phyloP scores from a whole-genome alignment of 2,113 vertebrate species.

The Rhabdornis inornatus region DNA sequence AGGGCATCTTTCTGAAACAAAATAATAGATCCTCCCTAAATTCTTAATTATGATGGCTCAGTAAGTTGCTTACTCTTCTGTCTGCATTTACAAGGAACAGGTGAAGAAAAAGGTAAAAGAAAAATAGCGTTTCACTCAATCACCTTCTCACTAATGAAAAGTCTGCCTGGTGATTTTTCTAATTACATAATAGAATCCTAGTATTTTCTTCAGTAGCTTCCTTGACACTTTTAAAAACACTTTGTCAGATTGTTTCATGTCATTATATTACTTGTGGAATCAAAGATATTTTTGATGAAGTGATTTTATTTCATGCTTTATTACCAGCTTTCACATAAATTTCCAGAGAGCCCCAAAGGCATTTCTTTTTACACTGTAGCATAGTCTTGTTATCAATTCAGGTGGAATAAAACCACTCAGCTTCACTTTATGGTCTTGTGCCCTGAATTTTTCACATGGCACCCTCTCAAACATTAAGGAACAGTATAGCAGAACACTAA shows the following conservation, averaged over 20 bases:
- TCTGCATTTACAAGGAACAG: background rate
- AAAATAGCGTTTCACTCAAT: background rate
- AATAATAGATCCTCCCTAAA: background rate
- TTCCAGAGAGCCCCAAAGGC: background rate
- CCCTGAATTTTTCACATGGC: constrained; percentile 21
- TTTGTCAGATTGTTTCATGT: background rate
- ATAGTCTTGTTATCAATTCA: constrained; percentile 45
- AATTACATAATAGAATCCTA: background rate
- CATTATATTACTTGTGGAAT: background rate
- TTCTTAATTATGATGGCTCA: background rate
- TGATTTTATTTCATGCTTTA: constrained; percentile 46
- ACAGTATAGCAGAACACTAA: background rate
- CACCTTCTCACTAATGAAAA: background rate
- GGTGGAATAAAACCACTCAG: constrained; percentile 57
- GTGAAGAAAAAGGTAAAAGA: background rate
- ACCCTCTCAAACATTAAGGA: background rate
- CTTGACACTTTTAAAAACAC: background rate
- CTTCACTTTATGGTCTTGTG: constrained; percentile 20
- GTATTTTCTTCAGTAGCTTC: background rate
- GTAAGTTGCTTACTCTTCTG: background rate
- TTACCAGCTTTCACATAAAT: constrained; percentile 49
- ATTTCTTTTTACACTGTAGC: constrained; percentile 9
- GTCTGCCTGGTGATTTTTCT: background rate
- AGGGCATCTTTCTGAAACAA: background rate
- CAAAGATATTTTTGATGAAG: background rate